A percentile compares a stretch with the other conserved stretches of the same genome.
These are phyloP conservation scores for Polydesmus complanatus DNA, from an alignment of 2,888 invertebrate genomes.

Conservation along the genomic window DNA sequence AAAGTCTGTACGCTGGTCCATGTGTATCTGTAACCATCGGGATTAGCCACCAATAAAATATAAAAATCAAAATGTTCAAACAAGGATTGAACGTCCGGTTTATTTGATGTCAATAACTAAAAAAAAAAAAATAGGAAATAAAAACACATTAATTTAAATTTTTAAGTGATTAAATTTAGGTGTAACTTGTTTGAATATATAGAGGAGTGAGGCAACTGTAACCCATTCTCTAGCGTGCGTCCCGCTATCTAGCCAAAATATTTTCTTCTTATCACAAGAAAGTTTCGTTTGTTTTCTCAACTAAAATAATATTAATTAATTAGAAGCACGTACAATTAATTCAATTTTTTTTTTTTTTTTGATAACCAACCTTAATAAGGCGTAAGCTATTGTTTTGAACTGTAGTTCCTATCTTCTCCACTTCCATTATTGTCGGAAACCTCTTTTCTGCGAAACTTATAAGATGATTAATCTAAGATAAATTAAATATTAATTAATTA, in stretches of 20 bases:
- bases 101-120: not conserved
- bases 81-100: slow-evolving; percentile 14
- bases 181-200: slow-evolving; percentile 9
- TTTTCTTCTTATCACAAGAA: no score
- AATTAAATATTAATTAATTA: not conserved
- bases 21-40: slow-evolving; percentile 28
- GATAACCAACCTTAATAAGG: not conserved
- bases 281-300: no score
- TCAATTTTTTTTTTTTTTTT: no score
- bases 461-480: not conserved
- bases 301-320: no score
- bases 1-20: slow-evolving; percentile 20
- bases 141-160: no score
- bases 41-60: slow-evolving; percentile 25
- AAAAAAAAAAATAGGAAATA: not conserved
- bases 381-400: not conserved
- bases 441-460: not conserved
- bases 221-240: slow-evolving; percentile 12
- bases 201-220: slow-evolving; percentile 1
- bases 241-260: slow-evolving; percentile 6
- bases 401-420: not conserved
- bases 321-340: no score
- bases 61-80: slow-evolving; percentile 24
- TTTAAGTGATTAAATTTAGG: no score
- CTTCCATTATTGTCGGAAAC: not conserved